Base-by-base conservation (phyloP, 2,888 invertebrate species). In the Heliothis peltigera region DNA sequence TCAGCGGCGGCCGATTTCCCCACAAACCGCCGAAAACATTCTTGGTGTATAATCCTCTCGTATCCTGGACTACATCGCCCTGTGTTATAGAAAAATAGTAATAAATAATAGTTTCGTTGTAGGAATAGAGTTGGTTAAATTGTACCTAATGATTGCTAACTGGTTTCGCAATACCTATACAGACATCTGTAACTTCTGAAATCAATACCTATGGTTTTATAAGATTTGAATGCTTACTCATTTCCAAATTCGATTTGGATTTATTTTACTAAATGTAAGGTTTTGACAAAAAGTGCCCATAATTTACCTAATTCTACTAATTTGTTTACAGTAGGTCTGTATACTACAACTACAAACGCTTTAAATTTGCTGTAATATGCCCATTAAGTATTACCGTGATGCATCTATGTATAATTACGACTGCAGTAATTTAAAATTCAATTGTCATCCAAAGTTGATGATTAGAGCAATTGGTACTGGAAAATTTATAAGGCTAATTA, bases 1-100 rank as follows among this genome's bases (percentile, higher is more conserved):
- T 69, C 66, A 95, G 84, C 1, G 97, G 97, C 25, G 97, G 96
- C 62, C 96, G 95, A 84, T 97, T 96, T 75, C 96, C 96, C 92
- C 96, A 97, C 52, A 96, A 91, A 28, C 96, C 95, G 1, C 95
- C 95, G 81, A 96, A 95, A 87, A 96, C 93, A 86, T 95, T 96
- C 88, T 95, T 96, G 46, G 95, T 84, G 69, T 84, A 89, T 8
- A 90, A 81, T 1, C 90, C 92, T 47, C 92, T 85, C 7, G 84
- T 73, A 56, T 91, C 89, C 0, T 88, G 87, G 0, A 69, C 79
- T 5, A 71, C 81, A 74, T 91, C 89, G 46, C 81, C 86, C 93
- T 92, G 84, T 63, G 17, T 21, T 1, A 51, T 51, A 57, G 7
- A 69, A 12, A 49, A 12, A 17, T n/a, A 4, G 43, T 39, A 44